Evolutionary conservation across 2,797 vertebrate genomes (phyloP), one percentile per base, ranked within the genome.

Genomic region (Lates japonicus): DNA sequence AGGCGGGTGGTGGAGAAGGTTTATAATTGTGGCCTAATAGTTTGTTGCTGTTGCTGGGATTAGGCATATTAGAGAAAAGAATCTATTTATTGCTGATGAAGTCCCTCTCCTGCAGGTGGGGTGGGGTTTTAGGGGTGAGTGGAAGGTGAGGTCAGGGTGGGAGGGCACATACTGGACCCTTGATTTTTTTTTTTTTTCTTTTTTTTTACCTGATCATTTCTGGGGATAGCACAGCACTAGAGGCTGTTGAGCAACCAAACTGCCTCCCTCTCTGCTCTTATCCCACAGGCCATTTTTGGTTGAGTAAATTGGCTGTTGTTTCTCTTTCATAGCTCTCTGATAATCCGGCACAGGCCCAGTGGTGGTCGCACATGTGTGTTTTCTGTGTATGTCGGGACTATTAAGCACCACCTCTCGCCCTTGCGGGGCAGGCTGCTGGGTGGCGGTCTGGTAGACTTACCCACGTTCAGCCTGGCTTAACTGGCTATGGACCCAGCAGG

Each of bases 21-120:
- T 96, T 96, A 95, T 94, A 95, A 96, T 96, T 95, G 96, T 95
- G 94, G 92, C 92, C 92, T 96, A 96, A 97, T 95, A 96, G 95
- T 96, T 96, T 95, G 92, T 93, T 94, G 94, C 95, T 96, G 95
- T 96, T 97, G 96, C 85, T n/a, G 88, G 95, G 96, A 96, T 97
- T 96, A 97, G 86, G 87, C 91, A 90, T 95, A 94, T 96, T 95
- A 94, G 89, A 96, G 94, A n/a, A 96, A 96, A 95, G 87, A 95
- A 94, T 93, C 93, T 95, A 95, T 96, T 96, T 96, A 96, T 96
- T 95, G 90, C 92, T 86, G 89, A 85, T 94, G 88, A 87, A 90
- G 88, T 90, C 92, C 87, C 80, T n/a, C 76, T 54, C 16, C 71
- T 58, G 46, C 59, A 71, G 74, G 69, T 72, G 49, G 61, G 64